Evolutionary conservation across 2,888 invertebrate species (phyloP), one percentile per base, ranked within the genome.

Genomic region (Gymnoscelis rufifasciata): DNA sequence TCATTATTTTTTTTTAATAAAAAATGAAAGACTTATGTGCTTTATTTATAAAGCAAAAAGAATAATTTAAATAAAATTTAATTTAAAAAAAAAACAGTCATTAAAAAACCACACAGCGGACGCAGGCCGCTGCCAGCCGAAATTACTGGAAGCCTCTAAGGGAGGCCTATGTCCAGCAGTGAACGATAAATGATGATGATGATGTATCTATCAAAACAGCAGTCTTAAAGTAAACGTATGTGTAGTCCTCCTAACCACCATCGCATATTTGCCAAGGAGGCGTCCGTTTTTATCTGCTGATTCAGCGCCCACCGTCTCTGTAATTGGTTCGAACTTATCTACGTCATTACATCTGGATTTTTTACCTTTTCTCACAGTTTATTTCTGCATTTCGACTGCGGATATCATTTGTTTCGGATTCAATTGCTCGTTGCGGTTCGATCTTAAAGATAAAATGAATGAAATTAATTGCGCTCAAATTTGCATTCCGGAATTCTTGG

Each of bases 261-360:
- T 71, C 79, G 78, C 80, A 82, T 78, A 82, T 82, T 82, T 77
- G 72, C 75, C 65, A 70, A 71, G 61, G 55, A 58, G 68, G 74
- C 45, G 75, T 75, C 77, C 76, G 78, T 83, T 86, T 81, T 78
- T 77, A 78, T 80, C 71, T 61, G 84, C 80, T 77, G 70, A 86
- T 80, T 82, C 83, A 79, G 88, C 86, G 80, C 71, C 76, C 71
- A 72, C 68, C 70, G 70, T 70, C 71, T 70, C 75, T 64, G 86
- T 87, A 88, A 88, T 88, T 88, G 88, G 83, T 83, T 78, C 56
- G 74, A 77, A 83, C 75, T 81, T 88, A 88, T 88, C 88, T 84
- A 69, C 74, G 71, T 83, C 87, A 86, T 88, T 87, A 87, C 84
- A 88, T 88, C 88, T 79, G 74, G 74, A 75, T 73, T 80, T n/a